Percentiles rank a stretch among this genome's conserved stretches.
Evolutionary conservation across 2,113 vertebrate species (phyloP).

Genomic region (Rhinolophus sinicus): DNA sequence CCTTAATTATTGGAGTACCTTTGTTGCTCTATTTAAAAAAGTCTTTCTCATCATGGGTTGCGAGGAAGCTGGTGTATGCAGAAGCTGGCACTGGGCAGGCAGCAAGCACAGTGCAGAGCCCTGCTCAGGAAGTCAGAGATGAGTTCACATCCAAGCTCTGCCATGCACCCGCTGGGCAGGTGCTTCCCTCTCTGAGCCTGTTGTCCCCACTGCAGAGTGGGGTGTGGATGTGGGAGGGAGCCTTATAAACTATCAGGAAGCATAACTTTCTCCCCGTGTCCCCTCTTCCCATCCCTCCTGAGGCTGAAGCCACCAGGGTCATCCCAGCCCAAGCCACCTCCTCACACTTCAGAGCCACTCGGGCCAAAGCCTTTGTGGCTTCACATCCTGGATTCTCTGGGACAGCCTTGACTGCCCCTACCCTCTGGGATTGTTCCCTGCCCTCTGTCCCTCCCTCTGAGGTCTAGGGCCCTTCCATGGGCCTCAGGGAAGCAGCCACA

Average conservation of each 20-base stretch:
- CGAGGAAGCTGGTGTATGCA: neutral
- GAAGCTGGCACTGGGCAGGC: neutral
- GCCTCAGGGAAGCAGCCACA: constrained; percentile 1
- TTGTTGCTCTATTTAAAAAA: neutral
- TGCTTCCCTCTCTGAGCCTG: neutral
- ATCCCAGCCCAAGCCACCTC: neutral
- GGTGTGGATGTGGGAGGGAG: neutral
- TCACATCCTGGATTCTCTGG: neutral
- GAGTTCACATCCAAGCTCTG: neutral
- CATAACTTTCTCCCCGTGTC: neutral
- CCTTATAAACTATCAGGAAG: neutral
- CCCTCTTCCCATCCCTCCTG: neutral
- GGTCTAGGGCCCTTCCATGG: neutral
- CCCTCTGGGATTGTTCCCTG: neutral
- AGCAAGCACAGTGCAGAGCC: neutral
- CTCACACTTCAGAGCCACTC: neutral
- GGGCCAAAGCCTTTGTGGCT: neutral
- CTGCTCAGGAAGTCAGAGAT: neutral
- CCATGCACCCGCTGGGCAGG: neutral
- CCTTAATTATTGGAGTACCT: neutral
- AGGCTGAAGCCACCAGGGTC: neutral
- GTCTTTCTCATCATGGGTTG: neutral
- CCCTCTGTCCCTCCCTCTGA: neutral
- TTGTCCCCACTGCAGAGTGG: neutral
- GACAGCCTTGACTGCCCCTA: neutral